Base-by-base conservation (phyloP, 2,888 invertebrate genomes). In the Dryobota labecula region DNA sequence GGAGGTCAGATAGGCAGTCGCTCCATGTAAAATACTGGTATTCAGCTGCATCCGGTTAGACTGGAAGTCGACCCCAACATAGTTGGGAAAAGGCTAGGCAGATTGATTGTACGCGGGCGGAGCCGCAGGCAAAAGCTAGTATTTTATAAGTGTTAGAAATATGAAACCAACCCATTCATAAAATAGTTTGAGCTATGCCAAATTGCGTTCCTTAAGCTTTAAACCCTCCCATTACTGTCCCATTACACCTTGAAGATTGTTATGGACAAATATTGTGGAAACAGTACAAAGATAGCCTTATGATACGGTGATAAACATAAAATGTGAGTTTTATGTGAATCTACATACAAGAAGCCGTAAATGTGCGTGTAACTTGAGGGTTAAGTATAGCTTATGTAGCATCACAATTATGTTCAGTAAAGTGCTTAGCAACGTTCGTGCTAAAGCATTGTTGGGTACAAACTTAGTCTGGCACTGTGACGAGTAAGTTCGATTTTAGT, bases 291-390 rank as follows among this genome's bases (percentile, higher is more conserved):
- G 20, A n/a, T 53, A 56, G 53, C 41, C 36, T 43, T 60, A 71
- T 33, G 33, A n/a, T 15, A 41, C 33, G 49, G 20, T 41, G 69
- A 69, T 72, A 62, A 72, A 66, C 60, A 65, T 70, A 78, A 84
- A 61, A 66, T 58, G n/a, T 45, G 27, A 27, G 56, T 75, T 73
- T 78, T 67, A 82, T 71, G 63, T 49, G 66, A 66, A 73, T 73
- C 43, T 64, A 38, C 61, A 24, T 49, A 54, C 75, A 64, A 30
- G 65, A 70, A 68, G 68, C 72, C 61, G 43, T 73, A 65, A 56
- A 79, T 27, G 66, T 76, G 62, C 27, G 43, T 71, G 43, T 63
- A 62, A 27, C 64, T 67, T 45, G 36, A 45, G 61, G 54, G 8
- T 65, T 70, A 70, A 53, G 74, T 77, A n/a, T 63, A 61, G 60